Evolutionary conservation across 2,888 invertebrate genomes (phyloP), one percentile per base, ranked within the genome.

Genomic region (Diadegma fenestrale): DNA sequence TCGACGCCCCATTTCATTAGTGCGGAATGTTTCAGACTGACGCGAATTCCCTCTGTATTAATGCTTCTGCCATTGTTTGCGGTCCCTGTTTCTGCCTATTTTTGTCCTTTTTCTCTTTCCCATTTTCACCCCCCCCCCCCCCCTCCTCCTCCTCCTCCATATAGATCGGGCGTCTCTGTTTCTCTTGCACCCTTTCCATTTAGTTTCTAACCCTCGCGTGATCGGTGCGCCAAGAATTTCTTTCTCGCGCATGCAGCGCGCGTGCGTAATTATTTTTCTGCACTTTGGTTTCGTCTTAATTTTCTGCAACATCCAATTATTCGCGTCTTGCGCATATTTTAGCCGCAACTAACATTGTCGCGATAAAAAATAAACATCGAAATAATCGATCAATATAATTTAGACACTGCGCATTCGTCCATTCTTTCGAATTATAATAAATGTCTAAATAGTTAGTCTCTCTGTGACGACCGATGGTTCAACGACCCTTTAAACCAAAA

Each of bases 1-100:
- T 76, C 83, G 80, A 84, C 83, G 83, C 84, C 81, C 77, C 81
- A 51, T 85, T 85, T 85, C 84, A 82, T 85, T 85, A 85, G 84
- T 80, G 77, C 48, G 84, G 84, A 85, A 85, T 85, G 84, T 85
- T 85, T 78, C 73, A 64, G 73, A 78, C 68, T 69, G 81, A 73
- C 48, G 81, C 69, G 78, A 78, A 78, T 85, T 68, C 78, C 68
- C 75, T 73, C 51, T 69, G 41, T 69, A 61, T 58, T 58, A 58
- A 58, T 58, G 58, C 58, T 10, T 72, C 77, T 77, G 48, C 48
- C 61, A 45, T 64, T 83, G 33, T 58, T 48, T 51, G 61, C 30
- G 26, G 63, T 71, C 14, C 10, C 22, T n/a, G 54, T 61, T 54
- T 33, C 14, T 58, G 19, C 58, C 19, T 41, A 54, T 45, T 48